Base-by-base conservation (phyloP, 2,888 invertebrate species). In the Nomada ruficornis region DNA sequence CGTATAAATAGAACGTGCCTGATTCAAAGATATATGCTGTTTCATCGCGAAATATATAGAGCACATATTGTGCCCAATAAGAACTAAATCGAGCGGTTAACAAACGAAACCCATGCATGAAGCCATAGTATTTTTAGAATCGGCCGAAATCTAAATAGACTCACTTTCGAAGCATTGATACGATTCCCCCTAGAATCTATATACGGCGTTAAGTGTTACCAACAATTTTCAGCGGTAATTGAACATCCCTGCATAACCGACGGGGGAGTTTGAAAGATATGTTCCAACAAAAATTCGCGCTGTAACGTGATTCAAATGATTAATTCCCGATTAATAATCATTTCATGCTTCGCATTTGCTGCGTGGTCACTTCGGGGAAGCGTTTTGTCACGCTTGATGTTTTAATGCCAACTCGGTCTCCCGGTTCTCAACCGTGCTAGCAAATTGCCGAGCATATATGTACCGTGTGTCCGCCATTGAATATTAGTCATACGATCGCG, bases 401-500 rank as follows among this genome's bases (percentile, higher is more conserved):
- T 36, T 3, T 26, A 55, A 13, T 36, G 11, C 15, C 57, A 68
- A 57, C 26, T 78, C 52, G 29, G 11, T 42, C 29, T 77, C 42
- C n/a, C 26, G 44, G 70, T 65, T 65, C 54, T 47, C n/a, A 18
- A 7, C 15, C 59, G 44, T 57, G 42, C 54, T 29, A 44, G n/a
- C 20, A 50, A 78, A 75, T 68, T 70, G 76, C 55, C n/a, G 36
- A 55, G 54, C 83, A 76, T 36, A 36, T 36, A 36, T 36, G 36
- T 36, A 36, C 36, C 36, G 7, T 36, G 36, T 36, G 55, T 79
- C 73, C 77, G 75, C 77, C 80, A 85, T 86, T 60, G 71, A 80
- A 86, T 65, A 74, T 88, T 88, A 85, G 82, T 88, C 83, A 86
- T 68, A 69, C 80, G 69, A 82, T 86, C 67, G 11, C 7, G 76